These are phyloP conservation scores for Crioceris asparagi DNA, from an alignment of 2,888 invertebrate species.

Conservation along the genomic window DNA sequence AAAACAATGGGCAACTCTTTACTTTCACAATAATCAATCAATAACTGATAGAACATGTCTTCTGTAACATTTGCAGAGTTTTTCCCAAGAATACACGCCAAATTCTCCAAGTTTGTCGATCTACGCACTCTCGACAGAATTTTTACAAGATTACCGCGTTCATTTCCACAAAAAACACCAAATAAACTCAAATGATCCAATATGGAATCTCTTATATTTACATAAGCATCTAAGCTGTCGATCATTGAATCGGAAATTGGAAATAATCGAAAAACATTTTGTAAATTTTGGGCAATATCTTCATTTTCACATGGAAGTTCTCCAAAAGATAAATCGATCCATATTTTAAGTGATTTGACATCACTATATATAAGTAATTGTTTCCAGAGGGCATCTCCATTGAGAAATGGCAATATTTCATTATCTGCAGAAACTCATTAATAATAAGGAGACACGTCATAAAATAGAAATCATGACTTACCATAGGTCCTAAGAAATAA, in stretches of 20 bases:
- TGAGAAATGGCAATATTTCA: slow-evolving; percentile 42
- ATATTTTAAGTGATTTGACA: slow-evolving; percentile 46
- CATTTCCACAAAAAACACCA: slow-evolving; percentile 52
- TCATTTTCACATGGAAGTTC: slow-evolving; percentile 7
- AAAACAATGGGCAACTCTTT: slow-evolving; percentile 44
- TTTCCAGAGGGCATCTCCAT: slow-evolving; percentile 48
- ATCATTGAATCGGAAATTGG: slow-evolving; percentile 50
- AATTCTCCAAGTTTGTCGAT: slow-evolving; percentile 43
- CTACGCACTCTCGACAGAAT: slow-evolving; percentile 51
- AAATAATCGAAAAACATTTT: slow-evolving; percentile 44
- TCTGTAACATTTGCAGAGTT: slow-evolving; percentile 29
- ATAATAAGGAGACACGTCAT: too few species aligned
- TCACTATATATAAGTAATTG: slow-evolving; percentile 49
- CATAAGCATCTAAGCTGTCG: slow-evolving; percentile 42
- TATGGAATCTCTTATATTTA: slow-evolving; percentile 47
- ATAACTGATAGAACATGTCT: slow-evolving; percentile 43
- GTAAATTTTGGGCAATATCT: slow-evolving; percentile 40
- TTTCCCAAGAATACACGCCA: slow-evolving; percentile 43
- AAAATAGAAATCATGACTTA: slow-evolving; percentile 29
- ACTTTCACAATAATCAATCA: slow-evolving; percentile 44
- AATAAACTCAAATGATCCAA: slow-evolving; percentile 51
- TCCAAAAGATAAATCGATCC: slow-evolving; percentile 47
- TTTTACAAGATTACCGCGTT: slow-evolving; percentile 44
- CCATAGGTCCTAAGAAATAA: slow-evolving; percentile 49
- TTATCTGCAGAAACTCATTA: slow-evolving; percentile 39